Percentiles rank a stretch among this genome's conserved stretches.
These are phyloP conservation scores for Arrhamphus sclerolepis DNA, from an alignment of 2,797 vertebrate species.

Conservation along the genomic window DNA sequence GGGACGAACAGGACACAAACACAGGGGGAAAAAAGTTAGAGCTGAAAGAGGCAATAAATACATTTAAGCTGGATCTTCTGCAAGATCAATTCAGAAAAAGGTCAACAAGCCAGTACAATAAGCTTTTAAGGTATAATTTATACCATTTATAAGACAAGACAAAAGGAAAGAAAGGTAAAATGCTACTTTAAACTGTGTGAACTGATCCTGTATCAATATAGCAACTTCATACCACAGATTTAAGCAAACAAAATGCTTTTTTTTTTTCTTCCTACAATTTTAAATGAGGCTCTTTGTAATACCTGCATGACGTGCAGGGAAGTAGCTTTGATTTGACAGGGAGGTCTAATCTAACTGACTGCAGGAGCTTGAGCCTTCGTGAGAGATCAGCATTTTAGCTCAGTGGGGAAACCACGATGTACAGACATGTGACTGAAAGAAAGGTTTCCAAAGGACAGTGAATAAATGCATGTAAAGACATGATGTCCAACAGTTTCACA, in stretches of 20 bases:
- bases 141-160: not conserved
- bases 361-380: slow-evolving; percentile 21
- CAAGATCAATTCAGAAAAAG: not conserved
- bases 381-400: slow-evolving; percentile 28
- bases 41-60: slow-evolving; percentile 8
- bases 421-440: not conserved
- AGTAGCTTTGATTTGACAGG: slow-evolving; percentile 15
- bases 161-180: not conserved
- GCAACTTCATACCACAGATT: not conserved
- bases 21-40: slow-evolving; percentile 7
- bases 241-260: not conserved
- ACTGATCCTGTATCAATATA: not conserved
- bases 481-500: too few relatives aligned
- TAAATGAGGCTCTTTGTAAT: slow-evolving; percentile 7
- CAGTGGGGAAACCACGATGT: slow-evolving; percentile 23
- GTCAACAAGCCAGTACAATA: not conserved
- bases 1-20: not conserved
- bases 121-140: not conserved
- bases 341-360: slow-evolving; percentile 11
- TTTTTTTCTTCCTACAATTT: not conserved
- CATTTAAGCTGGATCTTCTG: not conserved
- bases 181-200: not conserved
- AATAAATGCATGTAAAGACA: too few relatives aligned
- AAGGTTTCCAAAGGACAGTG: too few relatives aligned
- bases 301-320: slow-evolving; percentile 3